Evolutionary conservation across 2,113 vertebrate genomes (phyloP).

Genomic region (Triplophysa dalaica): DNA sequence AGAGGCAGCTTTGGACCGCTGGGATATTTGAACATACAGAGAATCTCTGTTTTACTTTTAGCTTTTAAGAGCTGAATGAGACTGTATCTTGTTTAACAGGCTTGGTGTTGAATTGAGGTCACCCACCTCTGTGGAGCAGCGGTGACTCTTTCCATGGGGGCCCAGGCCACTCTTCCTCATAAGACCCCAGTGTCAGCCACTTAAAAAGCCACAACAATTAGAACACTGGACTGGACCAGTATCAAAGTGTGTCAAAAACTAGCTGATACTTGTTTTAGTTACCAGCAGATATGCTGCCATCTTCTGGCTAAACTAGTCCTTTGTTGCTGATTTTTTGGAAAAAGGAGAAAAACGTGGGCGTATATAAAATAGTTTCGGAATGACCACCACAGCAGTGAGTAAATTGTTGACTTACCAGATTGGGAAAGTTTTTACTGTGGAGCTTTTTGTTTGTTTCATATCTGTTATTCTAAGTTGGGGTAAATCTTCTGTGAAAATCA

Average conservation of each 20-base stretch:
- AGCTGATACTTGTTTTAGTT: no score
- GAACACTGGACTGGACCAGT: no score
- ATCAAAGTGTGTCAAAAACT: no score
- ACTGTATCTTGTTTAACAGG: no score
- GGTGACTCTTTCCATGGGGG: neutral
- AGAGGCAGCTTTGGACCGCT: no score
- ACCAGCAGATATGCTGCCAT: slow-evolving; percentile 34
- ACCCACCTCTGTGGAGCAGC: neutral
- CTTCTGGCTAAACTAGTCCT: slow-evolving; percentile 18
- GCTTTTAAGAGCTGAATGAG: no score
- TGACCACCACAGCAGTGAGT: neutral
- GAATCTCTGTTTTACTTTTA: no score
- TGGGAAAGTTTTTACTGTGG: neutral
- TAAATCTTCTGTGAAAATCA: neutral
- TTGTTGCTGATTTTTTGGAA: neutral
- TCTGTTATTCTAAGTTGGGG: neutral
- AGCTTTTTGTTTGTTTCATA: neutral
- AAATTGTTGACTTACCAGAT: neutral
- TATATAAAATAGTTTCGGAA: neutral
- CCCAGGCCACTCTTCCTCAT: no score
- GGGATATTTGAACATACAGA: no score
- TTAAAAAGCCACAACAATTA: no score
- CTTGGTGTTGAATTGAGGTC: no score
- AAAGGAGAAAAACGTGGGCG: neutral
- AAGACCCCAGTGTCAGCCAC: no score